Evolutionary conservation across 53 echinoderm and acorn worm species (phyloP).

Genomic region (Patiria pectinifera): DNA sequence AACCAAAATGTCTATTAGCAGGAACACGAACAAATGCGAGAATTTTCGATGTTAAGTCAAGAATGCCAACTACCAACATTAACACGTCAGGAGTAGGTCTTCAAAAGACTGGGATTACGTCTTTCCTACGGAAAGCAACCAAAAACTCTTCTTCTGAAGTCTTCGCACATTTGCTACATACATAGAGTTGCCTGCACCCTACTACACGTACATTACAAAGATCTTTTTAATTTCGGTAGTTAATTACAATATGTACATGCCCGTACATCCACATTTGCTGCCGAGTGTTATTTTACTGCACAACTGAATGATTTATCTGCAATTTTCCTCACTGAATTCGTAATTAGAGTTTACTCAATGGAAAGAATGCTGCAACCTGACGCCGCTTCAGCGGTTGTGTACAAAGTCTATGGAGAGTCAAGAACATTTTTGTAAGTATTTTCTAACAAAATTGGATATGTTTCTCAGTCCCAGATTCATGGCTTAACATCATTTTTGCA

Average conservation of each 20-base stretch:
- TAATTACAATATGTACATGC: conserved; percentile 39
- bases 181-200: conserved; percentile 18
- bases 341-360: background rate
- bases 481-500: no score
- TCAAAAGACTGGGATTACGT: background rate
- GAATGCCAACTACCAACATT: background rate
- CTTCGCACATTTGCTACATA: background rate
- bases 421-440: no score
- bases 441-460: no score
- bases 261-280: background rate
- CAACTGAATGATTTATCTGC: background rate
- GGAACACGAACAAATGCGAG: no score
- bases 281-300: background rate
- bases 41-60: background rate
- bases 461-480: no score
- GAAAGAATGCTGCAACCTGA: no score
- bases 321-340: background rate
- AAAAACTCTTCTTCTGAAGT: background rate
- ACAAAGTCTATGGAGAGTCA: no score
- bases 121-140: background rate
- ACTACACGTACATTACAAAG: conserved; percentile 14
- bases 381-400: no score
- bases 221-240: background rate
- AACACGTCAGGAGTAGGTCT: background rate
- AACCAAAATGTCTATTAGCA: no score